Base-by-base conservation (phyloP, 2,888 invertebrate genomes). In the Drosophila paracracens region DNA sequence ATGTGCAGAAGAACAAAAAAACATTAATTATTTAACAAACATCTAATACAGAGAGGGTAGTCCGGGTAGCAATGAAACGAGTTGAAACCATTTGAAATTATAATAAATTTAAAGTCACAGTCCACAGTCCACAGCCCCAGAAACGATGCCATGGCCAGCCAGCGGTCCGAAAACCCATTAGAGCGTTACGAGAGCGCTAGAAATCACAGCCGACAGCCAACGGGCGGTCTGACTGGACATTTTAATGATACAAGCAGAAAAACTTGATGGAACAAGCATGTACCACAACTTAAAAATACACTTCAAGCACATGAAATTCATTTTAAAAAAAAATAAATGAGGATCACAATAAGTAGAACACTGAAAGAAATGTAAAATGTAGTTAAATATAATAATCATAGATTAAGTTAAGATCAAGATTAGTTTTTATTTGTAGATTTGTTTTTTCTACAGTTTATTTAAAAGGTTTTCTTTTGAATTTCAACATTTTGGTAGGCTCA, bases 21-120 rank as follows among this genome's bases (percentile, higher is more conserved):
- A 74, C 77, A 88, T 87, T 87, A 83, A 87, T 87, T 87, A 87
- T 87, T 87, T 77, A 88, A 68, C 83, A 86, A 81, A 82, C 83
- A 86, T 29, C 10, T 27, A 56, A 36, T 54, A 53, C 35, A 36
- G 21, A 31, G 46, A 8, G 57, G 16, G 48, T 33, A 36, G 11
- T 21, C n/a, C 13, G 50, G 16, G 27, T 27, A 38, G 38, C n/a
- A 68, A 56, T 13, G 25, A 60, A 71, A 53, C 46, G 67, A 67
- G 70, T 61, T 67, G 62, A 64, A 76, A 74, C 77, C 78, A 82
- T 82, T 82, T 74, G 59, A 83, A 83, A 86, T 86, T 86, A 86
- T 83, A 87, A 86, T 86, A 86, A 80, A 86, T 86, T 81, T 86
- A 75, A 81, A 83, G 82, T 78, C 38, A 27, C n/a, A 29, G 56